Percentiles rank a stretch among this genome's conserved stretches.
Conservation (phyloP, 2,888 invertebrate species). For the Thyatira batis region DNA sequence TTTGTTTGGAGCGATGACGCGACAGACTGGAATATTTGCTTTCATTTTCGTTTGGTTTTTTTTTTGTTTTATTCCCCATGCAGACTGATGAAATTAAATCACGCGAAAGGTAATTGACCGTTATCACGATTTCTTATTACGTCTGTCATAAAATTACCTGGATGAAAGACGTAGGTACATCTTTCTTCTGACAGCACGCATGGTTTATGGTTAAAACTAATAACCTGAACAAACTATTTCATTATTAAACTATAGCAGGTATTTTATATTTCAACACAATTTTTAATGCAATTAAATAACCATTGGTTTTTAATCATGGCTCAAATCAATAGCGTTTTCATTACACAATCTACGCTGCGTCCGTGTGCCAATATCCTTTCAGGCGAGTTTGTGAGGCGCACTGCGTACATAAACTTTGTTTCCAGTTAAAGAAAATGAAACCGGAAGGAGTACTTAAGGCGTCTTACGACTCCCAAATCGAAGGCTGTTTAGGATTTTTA, state of each 20-base stretch:
- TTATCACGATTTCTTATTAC: too few relatives aligned
- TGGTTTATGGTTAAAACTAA: too few relatives aligned
- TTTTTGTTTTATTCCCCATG: neutral
- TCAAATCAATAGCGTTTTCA: neutral
- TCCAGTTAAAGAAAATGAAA: conserved; percentile 32
- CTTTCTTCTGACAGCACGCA: too few relatives aligned
- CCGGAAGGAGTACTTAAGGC: conserved; percentile 33
- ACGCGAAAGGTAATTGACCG: too few relatives aligned
- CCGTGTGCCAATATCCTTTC: neutral
- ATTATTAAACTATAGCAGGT: too few relatives aligned
- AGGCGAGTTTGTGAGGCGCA: conserved; percentile 13
- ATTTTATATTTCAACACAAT: too few relatives aligned
- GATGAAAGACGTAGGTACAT: too few relatives aligned
- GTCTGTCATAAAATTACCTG: too few relatives aligned
- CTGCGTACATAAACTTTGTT: conserved; percentile 32
- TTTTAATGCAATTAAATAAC: too few relatives aligned
- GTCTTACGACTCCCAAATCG: conserved; percentile 36
- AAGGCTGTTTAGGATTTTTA: conserved; percentile 11
- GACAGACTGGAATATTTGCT: neutral
- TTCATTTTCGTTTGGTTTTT: neutral
- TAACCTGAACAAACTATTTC: too few relatives aligned
- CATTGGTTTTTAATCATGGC: too few relatives aligned
- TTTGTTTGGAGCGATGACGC: neutral
- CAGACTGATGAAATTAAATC: too few relatives aligned
- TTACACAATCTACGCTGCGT: neutral